Conservation (phyloP, 1,140 invertebrate genomes). For the Drosophila biarmipes region DNA sequence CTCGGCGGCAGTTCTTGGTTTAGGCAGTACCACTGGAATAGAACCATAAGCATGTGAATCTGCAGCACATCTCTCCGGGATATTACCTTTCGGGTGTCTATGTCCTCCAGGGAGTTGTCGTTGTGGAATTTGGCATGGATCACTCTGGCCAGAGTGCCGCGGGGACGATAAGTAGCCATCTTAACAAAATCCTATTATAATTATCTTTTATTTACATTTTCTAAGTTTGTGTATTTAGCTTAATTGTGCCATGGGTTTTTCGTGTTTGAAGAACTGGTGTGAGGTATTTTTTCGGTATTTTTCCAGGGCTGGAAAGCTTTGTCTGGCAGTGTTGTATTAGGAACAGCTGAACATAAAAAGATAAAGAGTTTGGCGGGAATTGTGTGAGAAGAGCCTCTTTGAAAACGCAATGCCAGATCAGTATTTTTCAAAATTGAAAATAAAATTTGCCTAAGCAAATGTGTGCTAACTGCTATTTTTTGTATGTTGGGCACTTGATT, state of each 20-base stretch:
- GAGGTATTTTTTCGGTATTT: neutral
- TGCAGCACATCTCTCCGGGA: neutral
- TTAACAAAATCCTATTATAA: neutral
- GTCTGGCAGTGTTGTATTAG: neutral
- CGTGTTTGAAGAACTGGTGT: neutral
- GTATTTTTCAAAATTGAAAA: too few relatives aligned
- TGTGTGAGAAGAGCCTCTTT: too few relatives aligned
- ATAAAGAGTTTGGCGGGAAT: too few relatives aligned
- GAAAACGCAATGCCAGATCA: too few relatives aligned
- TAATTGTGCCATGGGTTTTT: neutral
- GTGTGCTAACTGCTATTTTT: too few relatives aligned
- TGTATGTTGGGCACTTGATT: too few relatives aligned
- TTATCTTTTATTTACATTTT: conserved; percentile 41
- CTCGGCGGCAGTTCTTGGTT: conserved; percentile 62
- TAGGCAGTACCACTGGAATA: conserved; percentile 87
- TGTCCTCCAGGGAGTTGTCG: conserved; percentile 86
- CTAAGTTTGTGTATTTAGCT: neutral
- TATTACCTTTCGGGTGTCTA: conserved; percentile 87
- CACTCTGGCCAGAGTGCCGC: conserved; percentile 87
- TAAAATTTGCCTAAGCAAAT: too few relatives aligned
- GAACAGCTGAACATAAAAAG: neutral
- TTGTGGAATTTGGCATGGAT: conserved; percentile 88
- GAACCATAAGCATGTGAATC: neutral
- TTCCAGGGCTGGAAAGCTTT: neutral
- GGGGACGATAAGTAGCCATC: conserved; percentile 82